Evolutionary conservation across 2,888 invertebrate species (phyloP).

Genomic region (Coecobrya sp.): DNA sequence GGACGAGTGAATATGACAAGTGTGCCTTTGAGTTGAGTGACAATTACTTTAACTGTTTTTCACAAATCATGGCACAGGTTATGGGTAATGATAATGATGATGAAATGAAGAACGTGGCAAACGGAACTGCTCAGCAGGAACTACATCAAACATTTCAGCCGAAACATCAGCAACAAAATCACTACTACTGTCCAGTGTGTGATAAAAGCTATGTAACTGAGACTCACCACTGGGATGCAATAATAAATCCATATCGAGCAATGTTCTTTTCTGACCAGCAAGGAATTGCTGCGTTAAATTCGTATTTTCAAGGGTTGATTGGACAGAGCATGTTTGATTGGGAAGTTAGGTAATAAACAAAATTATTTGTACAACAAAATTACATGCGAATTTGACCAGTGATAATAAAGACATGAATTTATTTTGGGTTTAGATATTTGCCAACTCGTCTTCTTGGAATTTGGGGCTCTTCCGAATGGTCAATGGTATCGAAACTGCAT

Average conservation of each 20-base stretch:
- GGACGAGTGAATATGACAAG: slow-evolving; percentile 82
- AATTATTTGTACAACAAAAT: not conserved
- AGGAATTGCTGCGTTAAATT: slow-evolving; percentile 53
- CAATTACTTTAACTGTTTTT: slow-evolving; percentile 83
- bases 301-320: slow-evolving; percentile 73
- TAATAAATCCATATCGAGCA: slow-evolving; percentile 78
- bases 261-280: slow-evolving; percentile 78
- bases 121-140: not conserved
- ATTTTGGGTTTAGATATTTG: slow-evolving; percentile 49
- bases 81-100: slow-evolving; percentile 35
- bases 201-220: slow-evolving; percentile 77
- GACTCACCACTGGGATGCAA: slow-evolving; percentile 81
- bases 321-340: slow-evolving; percentile 76
- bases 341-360: slow-evolving; percentile 66
- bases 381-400: too few species aligned
- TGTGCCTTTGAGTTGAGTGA: slow-evolving; percentile 75
- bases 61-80: slow-evolving; percentile 75
- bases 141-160: not conserved
- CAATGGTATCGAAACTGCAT: slow-evolving; percentile 47
- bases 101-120: not conserved
- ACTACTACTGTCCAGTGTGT: slow-evolving; percentile 79
- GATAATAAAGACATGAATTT: too few species aligned
- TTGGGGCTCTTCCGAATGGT: slow-evolving; percentile 81
- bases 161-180: slow-evolving; percentile 1
- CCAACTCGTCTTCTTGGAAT: slow-evolving; percentile 75